These are phyloP conservation scores for Streptopelia turtur DNA, from an alignment of 2,797 vertebrate species.

Conservation along the genomic window DNA sequence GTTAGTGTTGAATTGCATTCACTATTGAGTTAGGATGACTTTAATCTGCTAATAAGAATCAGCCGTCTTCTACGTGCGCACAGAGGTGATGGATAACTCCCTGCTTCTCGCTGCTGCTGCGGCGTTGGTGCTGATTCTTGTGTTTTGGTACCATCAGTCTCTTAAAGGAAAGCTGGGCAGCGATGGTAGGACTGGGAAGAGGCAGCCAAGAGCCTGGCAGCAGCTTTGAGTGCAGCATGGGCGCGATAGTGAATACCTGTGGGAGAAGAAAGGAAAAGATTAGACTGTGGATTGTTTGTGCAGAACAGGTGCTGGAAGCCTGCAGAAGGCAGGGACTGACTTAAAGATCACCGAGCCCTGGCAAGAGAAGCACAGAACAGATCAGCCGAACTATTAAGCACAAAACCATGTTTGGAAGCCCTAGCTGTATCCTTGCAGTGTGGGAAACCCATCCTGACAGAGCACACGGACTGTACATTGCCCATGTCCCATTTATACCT, in stretches of 20 bases:
- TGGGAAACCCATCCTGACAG: not conserved
- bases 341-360: not conserved
- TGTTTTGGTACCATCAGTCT: not conserved
- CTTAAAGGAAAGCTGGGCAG: not conserved
- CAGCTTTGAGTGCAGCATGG: not conserved
- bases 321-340: not conserved
- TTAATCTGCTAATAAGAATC: not conserved
- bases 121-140: not conserved
- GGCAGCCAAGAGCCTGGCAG: not conserved
- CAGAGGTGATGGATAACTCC: not conserved
- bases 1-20: not conserved
- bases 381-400: not conserved
- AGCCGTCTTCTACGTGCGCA: not conserved
- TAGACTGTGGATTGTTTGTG: not conserved
- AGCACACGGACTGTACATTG: accelerated
- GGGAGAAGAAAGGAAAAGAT: not conserved
- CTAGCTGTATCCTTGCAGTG: not conserved
- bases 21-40: not conserved
- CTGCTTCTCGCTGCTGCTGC: not conserved
- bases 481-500: not conserved
- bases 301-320: not conserved
- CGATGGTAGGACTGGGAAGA: not conserved
- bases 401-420: not conserved
- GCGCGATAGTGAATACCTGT: not conserved
- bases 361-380: not conserved